phyloP scores from a whole-genome alignment of 2,113 vertebrate species.

The Leucosticte australis region DNA sequence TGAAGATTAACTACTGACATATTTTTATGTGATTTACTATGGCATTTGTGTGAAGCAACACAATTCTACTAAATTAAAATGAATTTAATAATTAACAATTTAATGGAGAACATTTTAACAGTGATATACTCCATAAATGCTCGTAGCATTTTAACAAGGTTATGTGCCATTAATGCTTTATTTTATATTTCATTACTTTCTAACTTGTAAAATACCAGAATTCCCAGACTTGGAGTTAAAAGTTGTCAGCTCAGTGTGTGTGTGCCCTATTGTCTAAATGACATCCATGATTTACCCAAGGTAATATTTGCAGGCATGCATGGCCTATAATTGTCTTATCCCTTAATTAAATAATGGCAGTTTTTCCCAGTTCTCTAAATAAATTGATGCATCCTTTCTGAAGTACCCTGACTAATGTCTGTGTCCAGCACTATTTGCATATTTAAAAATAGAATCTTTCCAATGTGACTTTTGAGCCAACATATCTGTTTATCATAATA shows the following conservation, averaged over 20 bases:
- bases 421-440: neutral
- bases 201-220: neutral
- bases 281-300: neutral
- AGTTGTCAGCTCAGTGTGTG: neutral
- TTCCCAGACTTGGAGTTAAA: neutral
- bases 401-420: neutral
- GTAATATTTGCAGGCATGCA: neutral
- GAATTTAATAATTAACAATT: neutral
- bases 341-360: neutral
- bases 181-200: neutral
- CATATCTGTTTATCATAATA: neutral
- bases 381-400: neutral
- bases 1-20: neutral
- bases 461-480: neutral
- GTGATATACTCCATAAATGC: neutral
- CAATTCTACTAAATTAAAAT: neutral
- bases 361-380: neutral
- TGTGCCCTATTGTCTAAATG: neutral
- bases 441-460: neutral
- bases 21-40: neutral
- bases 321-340: neutral
- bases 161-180: neutral
- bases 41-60: neutral
- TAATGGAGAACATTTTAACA: neutral
- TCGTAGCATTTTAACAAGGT: neutral